Percentiles rank a stretch among this genome's conserved stretches.
Conservation (phyloP, 2,888 invertebrate species). For the Drosophila prolongata region DNA sequence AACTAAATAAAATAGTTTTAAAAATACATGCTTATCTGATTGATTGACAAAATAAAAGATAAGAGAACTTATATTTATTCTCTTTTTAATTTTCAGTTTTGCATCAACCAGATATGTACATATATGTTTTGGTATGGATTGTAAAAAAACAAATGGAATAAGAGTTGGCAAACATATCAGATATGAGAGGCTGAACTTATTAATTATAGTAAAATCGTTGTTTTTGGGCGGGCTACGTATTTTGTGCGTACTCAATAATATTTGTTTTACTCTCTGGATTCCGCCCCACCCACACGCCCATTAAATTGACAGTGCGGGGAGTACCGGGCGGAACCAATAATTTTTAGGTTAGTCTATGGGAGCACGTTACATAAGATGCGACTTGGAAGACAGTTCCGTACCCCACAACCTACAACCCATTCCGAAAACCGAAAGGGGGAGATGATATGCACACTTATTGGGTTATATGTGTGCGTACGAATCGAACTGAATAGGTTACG, state of each 20-base stretch:
- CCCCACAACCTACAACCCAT: slow-evolving; percentile 12
- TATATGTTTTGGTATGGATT: neutral
- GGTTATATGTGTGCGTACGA: slow-evolving; percentile 19
- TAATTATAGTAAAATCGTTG: neutral
- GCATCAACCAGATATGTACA: neutral
- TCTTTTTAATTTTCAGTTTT: neutral
- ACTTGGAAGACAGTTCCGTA: slow-evolving; percentile 42
- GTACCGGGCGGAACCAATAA: slow-evolving; percentile 3
- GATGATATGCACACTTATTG: slow-evolving; percentile 14
- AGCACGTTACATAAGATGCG: slow-evolving; percentile 52
- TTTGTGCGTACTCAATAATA: slow-evolving; percentile 4
- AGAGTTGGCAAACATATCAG: neutral
- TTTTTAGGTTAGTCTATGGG: slow-evolving; percentile 41
- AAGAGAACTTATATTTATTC: neutral
- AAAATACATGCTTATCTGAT: neutral
- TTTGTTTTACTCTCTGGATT: neutral
- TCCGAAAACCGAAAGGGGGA: neutral
- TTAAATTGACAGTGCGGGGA: neutral
- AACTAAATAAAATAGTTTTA: neutral
- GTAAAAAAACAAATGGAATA: neutral
- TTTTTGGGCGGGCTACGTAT: neutral
- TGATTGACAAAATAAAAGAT: neutral
- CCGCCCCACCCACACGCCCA: slow-evolving; percentile 31
- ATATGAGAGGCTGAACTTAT: neutral
- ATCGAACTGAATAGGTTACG: slow-evolving; percentile 40